These are phyloP conservation scores for Biston stratarius DNA, from an alignment of 2,888 invertebrate genomes.

Conservation along the genomic window DNA sequence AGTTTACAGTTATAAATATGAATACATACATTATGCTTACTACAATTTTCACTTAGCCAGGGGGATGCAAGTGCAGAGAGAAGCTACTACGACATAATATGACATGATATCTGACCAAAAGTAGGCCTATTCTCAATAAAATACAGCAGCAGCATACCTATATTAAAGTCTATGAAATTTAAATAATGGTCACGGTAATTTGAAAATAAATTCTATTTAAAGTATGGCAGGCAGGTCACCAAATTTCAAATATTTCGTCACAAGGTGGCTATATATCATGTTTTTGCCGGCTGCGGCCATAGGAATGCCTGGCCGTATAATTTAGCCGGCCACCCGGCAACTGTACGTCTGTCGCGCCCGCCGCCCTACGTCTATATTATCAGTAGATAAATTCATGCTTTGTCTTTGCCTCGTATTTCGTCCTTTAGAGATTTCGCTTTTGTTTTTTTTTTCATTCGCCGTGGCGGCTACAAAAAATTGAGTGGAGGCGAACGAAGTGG, in stretches of 20 bases:
- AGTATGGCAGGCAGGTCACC: conserved; percentile 79
- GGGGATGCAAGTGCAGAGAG: too few relatives aligned
- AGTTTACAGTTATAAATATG: too few relatives aligned
- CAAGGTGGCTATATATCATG: conserved; percentile 83
- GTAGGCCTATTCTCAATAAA: too few relatives aligned
- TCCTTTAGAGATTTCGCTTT: conserved; percentile 83
- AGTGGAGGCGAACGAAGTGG: conserved; percentile 85
- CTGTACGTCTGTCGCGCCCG: conserved; percentile 76
- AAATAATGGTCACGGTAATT: too few relatives aligned
- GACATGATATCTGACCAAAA: too few relatives aligned
- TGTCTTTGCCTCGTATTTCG: conserved; percentile 87
- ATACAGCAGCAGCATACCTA: too few relatives aligned
- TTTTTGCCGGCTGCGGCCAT: conserved; percentile 73
- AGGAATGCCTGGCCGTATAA: conserved; percentile 84
- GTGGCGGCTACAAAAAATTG: conserved; percentile 83
- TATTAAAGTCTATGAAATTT: too few relatives aligned
- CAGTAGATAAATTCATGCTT: conserved; percentile 86
- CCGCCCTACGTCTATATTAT: conserved; percentile 86
- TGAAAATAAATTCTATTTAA: conserved; percentile 75
- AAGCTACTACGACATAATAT: too few relatives aligned
- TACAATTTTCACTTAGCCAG: too few relatives aligned
- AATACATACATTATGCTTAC: too few relatives aligned
- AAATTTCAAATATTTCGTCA: conserved; percentile 83
- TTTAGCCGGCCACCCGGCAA: conserved; percentile 82
- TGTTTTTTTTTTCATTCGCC: conserved; percentile 74